Percentiles rank a stretch among this genome's conserved stretches.
These are phyloP conservation scores for Chlorops oryzae DNA, from an alignment of 1,140 invertebrate species.

Conservation along the genomic window DNA sequence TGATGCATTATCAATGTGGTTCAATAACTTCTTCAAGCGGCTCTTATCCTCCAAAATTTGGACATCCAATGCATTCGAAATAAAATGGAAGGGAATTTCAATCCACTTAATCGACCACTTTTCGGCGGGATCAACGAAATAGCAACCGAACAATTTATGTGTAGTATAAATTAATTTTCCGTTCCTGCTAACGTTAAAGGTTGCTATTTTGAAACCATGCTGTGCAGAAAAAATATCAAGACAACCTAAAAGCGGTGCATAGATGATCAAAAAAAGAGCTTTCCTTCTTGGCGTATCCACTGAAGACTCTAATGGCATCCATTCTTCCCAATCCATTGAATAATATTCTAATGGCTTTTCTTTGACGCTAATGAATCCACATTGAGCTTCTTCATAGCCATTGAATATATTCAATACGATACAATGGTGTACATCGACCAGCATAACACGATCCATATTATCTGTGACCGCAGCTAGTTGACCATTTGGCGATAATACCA, in stretches of 20 bases:
- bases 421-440: constrained; percentile 76
- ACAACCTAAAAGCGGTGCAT: constrained; percentile 74
- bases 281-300: constrained; percentile 47
- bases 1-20: constrained; percentile 52
- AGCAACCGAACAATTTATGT: constrained; percentile 73
- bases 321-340: no score
- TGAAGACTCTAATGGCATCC: no score
- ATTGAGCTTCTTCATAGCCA: constrained; percentile 90
- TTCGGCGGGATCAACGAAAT: constrained; percentile 78
- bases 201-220: constrained; percentile 79
- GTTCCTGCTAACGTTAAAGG: constrained; percentile 81
- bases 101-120: constrained; percentile 69
- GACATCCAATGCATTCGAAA: constrained; percentile 79
- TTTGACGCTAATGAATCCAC: constrained; percentile 66
- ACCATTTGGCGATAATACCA: constrained; percentile 73
- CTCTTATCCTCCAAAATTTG: constrained; percentile 78
- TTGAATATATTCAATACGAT: constrained; percentile 84
- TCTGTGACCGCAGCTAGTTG: constrained; percentile 77
- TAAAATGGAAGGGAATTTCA: constrained; percentile 82
- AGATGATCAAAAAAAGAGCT: constrained; percentile 77
- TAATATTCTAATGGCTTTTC: constrained; percentile 41
- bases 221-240: constrained; percentile 83
- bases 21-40: constrained; percentile 65
- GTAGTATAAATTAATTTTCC: constrained; percentile 72
- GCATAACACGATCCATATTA: constrained; percentile 75